Conservation (phyloP, 2,113 vertebrate genomes). For the Junco hyemalis region DNA sequence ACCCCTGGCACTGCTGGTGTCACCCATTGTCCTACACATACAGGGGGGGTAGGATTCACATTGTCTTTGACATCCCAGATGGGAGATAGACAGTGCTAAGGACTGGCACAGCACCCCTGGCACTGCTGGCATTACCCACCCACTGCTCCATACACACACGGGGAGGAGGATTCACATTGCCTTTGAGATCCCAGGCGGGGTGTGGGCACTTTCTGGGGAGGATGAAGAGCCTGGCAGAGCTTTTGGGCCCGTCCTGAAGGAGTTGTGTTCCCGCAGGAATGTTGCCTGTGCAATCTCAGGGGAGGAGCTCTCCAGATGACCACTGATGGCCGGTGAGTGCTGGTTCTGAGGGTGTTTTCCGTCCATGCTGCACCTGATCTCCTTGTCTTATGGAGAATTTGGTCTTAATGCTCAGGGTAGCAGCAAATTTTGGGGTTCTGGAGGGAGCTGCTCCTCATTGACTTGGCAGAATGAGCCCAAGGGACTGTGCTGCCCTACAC, state of each 20-base stretch:
- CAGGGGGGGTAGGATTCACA: background rate
- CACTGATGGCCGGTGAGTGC: conserved; percentile 83
- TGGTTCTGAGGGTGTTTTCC: background rate
- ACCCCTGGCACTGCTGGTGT: too few species aligned
- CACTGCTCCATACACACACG: too few species aligned
- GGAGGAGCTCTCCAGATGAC: conserved; percentile 93
- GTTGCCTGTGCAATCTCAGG: conserved; percentile 92
- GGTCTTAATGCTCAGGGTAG: background rate
- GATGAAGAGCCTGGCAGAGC: background rate
- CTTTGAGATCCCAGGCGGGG: background rate
- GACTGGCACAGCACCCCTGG: too few species aligned
- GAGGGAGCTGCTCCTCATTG: fast-evolving
- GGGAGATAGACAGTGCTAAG: too few species aligned
- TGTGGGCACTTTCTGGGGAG: fast-evolving
- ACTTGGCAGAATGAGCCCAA: background rate
- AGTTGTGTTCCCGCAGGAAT: conserved; percentile 79
- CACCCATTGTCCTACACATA: too few species aligned
- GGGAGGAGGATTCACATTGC: background rate
- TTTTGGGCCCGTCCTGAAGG: background rate
- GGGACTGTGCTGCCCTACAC: background rate
- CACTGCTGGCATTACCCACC: too few species aligned
- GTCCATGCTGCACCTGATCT: background rate
- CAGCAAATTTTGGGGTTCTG: background rate
- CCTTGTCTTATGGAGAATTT: background rate
- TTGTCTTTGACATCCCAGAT: too few species aligned